Conservation (phyloP, 2,888 invertebrate genomes). For the Nomada ruficornis region DNA sequence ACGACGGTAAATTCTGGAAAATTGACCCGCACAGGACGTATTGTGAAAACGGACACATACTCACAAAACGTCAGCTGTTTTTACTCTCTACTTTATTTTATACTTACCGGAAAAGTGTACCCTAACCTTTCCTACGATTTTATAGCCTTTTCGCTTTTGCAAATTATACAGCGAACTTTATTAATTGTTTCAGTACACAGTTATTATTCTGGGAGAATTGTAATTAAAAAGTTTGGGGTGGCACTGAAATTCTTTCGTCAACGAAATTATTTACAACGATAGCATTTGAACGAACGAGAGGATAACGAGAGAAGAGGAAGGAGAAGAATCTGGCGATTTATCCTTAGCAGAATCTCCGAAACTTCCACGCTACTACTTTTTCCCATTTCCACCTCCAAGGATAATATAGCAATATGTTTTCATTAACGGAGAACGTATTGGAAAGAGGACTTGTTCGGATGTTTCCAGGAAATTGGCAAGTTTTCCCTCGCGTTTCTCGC, state of each 20-base stretch:
- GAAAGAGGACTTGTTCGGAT: not conserved
- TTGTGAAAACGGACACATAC: not conserved
- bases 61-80: too few relatives aligned
- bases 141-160: too few relatives aligned
- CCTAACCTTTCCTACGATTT: too few relatives aligned
- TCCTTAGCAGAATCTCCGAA: slow-evolving; percentile 11
- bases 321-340: slow-evolving; percentile 31
- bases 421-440: slow-evolving; percentile 36
- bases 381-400: slow-evolving; percentile 14
- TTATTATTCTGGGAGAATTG: not conserved
- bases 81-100: too few relatives aligned
- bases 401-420: slow-evolving; percentile 41
- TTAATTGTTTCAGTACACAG: too few relatives aligned
- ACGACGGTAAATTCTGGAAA: slow-evolving; percentile 11
- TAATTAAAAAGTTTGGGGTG: not conserved
- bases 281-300: not conserved
- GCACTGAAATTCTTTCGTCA: slow-evolving; percentile 7
- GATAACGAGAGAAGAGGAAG: not conserved
- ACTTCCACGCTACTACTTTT: slow-evolving; percentile 18
- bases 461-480: slow-evolving; percentile 11
- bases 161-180: too few relatives aligned
- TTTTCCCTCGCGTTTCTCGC: not conserved
- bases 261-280: slow-evolving; percentile 20
- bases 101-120: too few relatives aligned
- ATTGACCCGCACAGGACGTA: slow-evolving; percentile 6